A percentile compares a stretch with the other conserved stretches of the same genome.
Evolutionary conservation across 2,113 vertebrate species (phyloP).

Genomic region (Pangasianodon hypophthalmus): DNA sequence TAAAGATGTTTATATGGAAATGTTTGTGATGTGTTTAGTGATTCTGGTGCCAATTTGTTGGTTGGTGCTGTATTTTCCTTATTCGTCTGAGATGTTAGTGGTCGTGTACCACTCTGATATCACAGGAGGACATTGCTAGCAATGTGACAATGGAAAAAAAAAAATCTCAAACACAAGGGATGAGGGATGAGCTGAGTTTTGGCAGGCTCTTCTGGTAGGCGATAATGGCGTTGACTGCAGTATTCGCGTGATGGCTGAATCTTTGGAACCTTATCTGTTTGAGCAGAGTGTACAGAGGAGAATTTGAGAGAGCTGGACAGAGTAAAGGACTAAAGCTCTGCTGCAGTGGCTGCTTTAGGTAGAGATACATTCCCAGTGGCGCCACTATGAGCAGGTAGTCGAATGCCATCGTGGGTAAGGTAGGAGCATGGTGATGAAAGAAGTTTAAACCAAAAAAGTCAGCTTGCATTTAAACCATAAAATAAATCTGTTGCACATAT

Average conservation of each 20-base stretch:
- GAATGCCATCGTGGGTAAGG: too few relatives aligned
- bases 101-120: not conserved
- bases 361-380: not conserved
- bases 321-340: not conserved
- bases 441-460: not conserved
- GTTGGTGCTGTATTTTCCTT: not conserved
- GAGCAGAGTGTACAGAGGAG: not conserved
- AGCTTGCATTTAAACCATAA: not conserved
- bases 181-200: not conserved
- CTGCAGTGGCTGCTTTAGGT: not conserved
- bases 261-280: not conserved
- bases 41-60: not conserved
- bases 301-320: not conserved
- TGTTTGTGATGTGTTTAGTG: not conserved
- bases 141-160: not conserved
- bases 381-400: not conserved
- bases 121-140: not conserved
- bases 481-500: not conserved
- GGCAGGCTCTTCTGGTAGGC: not conserved
- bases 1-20: not conserved
- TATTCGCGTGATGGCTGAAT: not conserved
- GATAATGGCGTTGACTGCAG: not conserved
- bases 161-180: not conserved
- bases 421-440: not conserved
- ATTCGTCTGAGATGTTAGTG: not conserved